Base-by-base conservation (phyloP, 2,888 invertebrate species). In the Hirtodrosophila duncani region DNA sequence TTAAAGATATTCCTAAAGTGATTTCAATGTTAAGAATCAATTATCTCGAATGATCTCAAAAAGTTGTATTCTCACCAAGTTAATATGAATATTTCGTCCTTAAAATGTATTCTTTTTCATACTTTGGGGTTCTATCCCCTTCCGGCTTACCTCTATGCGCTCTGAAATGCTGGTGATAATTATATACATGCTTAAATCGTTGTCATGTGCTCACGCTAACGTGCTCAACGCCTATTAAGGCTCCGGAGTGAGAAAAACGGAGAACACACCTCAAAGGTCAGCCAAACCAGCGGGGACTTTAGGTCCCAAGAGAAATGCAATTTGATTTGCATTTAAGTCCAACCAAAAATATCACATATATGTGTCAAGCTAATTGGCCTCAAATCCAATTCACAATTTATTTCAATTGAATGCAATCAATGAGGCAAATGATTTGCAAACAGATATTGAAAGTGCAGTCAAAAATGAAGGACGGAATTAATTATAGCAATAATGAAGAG, bases 351-450 rank as follows among this genome's bases (percentile, higher is more conserved):
- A 13, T 6, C 5, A 31, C 45, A 16, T 31, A 36, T 16, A 49
- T 39, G 48, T 62, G 63, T 78, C 46, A 37, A 20, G 26, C 55
- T 77, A 68, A 74, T 77, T 61, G 55, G 60, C 53, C 36, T 36
- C 46, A 8, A 33, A 68, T 57, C 41, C 37, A 51, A 49, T 45
- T 60, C 52, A 66, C 7, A 33, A 68, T 57, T 42, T 37, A 51
- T 46, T 45, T 60, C 52, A 66, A 78, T 78, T 44, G 56, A 74
- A 42, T 63, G 52, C 65, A 30, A 56, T 71, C 52, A 61, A 42
- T 49, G 38, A n/a, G n/a, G 18, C 50, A 65, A 77, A 62, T 68
- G 78, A 71, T 71, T 71, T 72, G 78, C 63, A 78, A 36, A 78
- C 70, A 71, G 11, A 30, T 74, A 78, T 71, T 53, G 46, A 29